Evolutionary conservation across 30 jellyfish, hydroid and myxozoan genomes (phyloP).

Genomic region (Sanderia malayensis): DNA sequence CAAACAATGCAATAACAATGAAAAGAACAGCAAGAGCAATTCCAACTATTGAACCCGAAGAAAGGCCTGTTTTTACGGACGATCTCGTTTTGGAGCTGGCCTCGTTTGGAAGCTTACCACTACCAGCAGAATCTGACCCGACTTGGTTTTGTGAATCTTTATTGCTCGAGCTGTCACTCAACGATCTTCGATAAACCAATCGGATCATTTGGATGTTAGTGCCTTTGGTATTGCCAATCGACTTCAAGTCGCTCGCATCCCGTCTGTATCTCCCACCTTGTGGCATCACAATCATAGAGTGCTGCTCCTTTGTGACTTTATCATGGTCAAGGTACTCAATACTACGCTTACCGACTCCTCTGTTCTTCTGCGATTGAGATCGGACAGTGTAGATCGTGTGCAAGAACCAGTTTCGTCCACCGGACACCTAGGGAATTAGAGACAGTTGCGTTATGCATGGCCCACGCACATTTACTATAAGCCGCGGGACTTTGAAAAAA

Average conservation of each 20-base stretch:
- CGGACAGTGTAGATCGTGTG: constrained; percentile 89
- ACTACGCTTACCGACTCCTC: constrained; percentile 68
- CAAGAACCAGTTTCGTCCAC: constrained; percentile 91
- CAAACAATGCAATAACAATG: constrained; percentile 42
- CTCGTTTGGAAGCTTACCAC: constrained; percentile 59
- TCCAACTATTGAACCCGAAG: constrained; percentile 47
- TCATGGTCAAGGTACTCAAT: constrained; percentile 23
- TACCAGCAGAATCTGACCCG: neutral
- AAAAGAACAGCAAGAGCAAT: constrained; percentile 47
- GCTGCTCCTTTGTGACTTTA: constrained; percentile 18
- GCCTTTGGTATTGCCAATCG: constrained; percentile 76
- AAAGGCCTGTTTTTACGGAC: constrained; percentile 6
- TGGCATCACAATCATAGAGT: constrained; percentile 43
- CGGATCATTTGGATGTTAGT: constrained; percentile 85
- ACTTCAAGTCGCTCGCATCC: constrained; percentile 38
- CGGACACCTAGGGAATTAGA: constrained; percentile 77
- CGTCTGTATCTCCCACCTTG: constrained; percentile 40
- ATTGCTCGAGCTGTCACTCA: neutral
- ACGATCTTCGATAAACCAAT: constrained; percentile 8
- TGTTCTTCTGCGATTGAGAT: constrained; percentile 67
- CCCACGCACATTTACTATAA: too few relatives aligned
- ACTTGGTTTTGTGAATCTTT: neutral
- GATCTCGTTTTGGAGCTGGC: constrained; percentile 2
- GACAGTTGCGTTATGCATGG: too few relatives aligned
- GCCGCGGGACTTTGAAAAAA: too few relatives aligned